phyloP scores from a whole-genome alignment of 1,140 invertebrate species.

The Atta cephalotes region DNA sequence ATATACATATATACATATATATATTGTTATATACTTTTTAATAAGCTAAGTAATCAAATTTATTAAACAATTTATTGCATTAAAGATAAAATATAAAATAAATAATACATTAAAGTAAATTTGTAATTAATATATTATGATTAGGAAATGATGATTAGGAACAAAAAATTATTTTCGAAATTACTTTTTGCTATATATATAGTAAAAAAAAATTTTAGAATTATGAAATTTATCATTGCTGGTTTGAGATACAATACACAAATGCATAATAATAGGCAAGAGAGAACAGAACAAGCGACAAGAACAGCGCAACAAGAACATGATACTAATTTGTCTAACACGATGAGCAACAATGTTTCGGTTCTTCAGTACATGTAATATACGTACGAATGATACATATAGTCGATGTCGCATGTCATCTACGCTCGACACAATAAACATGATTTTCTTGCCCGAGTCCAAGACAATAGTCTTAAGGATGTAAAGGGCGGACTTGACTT shows the following conservation, averaged over 20 bases:
- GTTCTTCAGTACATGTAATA: slow-evolving; percentile 72
- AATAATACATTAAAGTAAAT: neutral
- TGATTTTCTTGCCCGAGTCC: slow-evolving; percentile 71
- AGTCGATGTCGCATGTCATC: slow-evolving; percentile 75
- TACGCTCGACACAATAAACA: slow-evolving; percentile 74
- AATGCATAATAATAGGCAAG: neutral
- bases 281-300: slow-evolving; percentile 20
- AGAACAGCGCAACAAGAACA: slow-evolving; percentile 67
- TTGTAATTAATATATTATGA: neutral
- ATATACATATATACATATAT: too few species aligned
- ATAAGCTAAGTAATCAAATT: too few species aligned
- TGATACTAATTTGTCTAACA: slow-evolving; percentile 76
- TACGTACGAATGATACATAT: slow-evolving; percentile 68
- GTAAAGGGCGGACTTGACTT: slow-evolving; percentile 74
- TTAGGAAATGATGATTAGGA: neutral
- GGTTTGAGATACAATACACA: neutral
- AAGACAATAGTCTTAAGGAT: slow-evolving; percentile 75
- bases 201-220: neutral
- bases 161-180: neutral
- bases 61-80: neutral
- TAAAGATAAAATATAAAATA: neutral
- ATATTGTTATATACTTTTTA: too few species aligned
- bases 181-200: neutral
- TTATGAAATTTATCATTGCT: neutral
- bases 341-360: slow-evolving; percentile 68